Conservation (phyloP, 2,888 invertebrate genomes). For the Hesperia comma region DNA sequence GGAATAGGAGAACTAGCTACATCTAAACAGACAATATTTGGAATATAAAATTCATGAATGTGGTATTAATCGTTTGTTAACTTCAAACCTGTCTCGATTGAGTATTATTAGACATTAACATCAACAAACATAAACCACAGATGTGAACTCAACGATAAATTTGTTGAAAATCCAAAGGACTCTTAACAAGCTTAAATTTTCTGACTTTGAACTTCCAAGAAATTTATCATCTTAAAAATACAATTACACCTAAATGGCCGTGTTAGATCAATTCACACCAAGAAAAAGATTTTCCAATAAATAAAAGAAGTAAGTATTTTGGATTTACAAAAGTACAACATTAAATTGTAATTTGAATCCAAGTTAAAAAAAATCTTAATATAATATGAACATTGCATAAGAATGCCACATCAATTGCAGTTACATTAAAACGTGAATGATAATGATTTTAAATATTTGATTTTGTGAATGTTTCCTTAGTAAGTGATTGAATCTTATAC, state of each 20-base stretch:
- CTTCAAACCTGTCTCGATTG: constrained; percentile 18
- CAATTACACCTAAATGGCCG: constrained; percentile 36
- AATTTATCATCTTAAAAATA: constrained; percentile 58
- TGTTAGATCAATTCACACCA: constrained; percentile 27
- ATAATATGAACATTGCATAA: no score
- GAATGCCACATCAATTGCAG: no score
- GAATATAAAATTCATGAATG: constrained; percentile 52
- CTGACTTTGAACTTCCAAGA: constrained; percentile 72
- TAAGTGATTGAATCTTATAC: constrained; percentile 13
- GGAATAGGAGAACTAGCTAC: constrained; percentile 60
- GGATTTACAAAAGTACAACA: background rate
- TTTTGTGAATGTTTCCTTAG: background rate
- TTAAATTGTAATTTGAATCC: no score
- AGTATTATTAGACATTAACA: constrained; percentile 23
- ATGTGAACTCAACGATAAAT: constrained; percentile 60
- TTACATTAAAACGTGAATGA: no score
- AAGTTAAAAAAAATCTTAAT: no score
- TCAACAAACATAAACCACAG: constrained; percentile 36
- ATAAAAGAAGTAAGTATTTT: background rate
- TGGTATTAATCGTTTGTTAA: constrained; percentile 11
- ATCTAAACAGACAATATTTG: constrained; percentile 58
- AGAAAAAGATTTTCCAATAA: background rate
- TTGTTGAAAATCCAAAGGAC: constrained; percentile 69
- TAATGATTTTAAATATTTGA: no score
- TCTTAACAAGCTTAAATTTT: constrained; percentile 34